Evolutionary conservation across 2,113 vertebrate genomes (phyloP).

Genomic region (Nothobranchius kuhntae): DNA sequence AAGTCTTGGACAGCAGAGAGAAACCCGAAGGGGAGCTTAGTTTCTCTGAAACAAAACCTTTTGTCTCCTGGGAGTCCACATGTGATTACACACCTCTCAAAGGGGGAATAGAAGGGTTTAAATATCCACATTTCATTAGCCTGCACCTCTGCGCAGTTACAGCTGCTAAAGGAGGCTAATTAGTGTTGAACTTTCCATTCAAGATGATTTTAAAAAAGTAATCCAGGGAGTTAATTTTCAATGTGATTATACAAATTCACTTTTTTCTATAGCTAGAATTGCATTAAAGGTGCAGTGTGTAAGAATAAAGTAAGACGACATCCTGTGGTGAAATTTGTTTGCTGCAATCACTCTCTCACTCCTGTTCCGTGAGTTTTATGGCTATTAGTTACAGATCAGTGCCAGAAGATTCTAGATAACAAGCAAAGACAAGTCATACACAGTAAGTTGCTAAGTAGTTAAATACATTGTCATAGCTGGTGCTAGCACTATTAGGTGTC

Average conservation of each 20-base stretch:
- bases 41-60: slow-evolving; percentile 49
- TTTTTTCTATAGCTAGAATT: background rate
- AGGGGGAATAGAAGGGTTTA: slow-evolving; percentile 28
- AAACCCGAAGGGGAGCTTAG: slow-evolving; percentile 35
- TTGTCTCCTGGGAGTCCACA: slow-evolving; percentile 38
- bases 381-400: no score
- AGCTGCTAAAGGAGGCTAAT: slow-evolving; percentile 44
- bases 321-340: no score
- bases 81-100: slow-evolving; percentile 34
- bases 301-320: no score
- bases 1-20: slow-evolving; percentile 46
- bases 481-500: no score
- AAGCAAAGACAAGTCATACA: no score
- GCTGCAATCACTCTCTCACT: no score
- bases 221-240: background rate
- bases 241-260: slow-evolving; percentile 3
- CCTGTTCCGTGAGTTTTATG: no score
- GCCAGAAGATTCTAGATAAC: no score
- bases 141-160: slow-evolving; percentile 12
- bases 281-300: no score
- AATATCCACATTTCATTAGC: slow-evolving; percentile 38
- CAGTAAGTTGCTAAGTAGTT: no score
- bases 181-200: slow-evolving; percentile 38
- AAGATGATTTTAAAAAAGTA: slow-evolving; percentile 7
- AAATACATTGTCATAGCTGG: no score